phyloP scores from a whole-genome alignment of 2,797 vertebrate genomes.

The Oreochromis grahami region DNA sequence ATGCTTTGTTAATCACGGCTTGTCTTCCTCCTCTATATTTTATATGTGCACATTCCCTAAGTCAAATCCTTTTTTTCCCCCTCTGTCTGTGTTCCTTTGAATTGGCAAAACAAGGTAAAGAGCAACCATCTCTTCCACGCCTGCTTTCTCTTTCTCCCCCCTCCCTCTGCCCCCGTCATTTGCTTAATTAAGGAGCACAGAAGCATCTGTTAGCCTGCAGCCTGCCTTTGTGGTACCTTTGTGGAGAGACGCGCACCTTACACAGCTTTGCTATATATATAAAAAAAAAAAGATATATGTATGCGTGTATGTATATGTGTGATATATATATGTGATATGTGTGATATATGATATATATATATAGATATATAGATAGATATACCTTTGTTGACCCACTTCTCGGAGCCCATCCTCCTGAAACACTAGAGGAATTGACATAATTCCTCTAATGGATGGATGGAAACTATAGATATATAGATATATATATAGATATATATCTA shows the following conservation, averaged over 20 bases:
- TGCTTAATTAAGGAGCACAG: slow-evolving; percentile 67
- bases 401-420: no score
- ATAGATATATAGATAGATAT: background rate
- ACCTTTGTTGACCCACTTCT: no score
- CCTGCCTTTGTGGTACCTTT: slow-evolving; percentile 45
- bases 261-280: slow-evolving; percentile 32
- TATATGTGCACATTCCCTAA: background rate
- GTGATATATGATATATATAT: no score
- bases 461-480: no score
- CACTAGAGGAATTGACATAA: no score
- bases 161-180: slow-evolving; percentile 9
- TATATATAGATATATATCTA: no score
- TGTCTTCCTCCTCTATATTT: background rate
- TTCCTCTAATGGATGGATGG: no score
- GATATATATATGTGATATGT: no score
- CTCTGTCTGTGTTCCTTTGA: background rate
- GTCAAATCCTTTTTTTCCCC: background rate
- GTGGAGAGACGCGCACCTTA: slow-evolving; percentile 28
- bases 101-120: no score
- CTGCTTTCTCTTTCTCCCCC: background rate
- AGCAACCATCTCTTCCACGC: no score
- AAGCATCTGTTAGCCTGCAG: slow-evolving; percentile 71
- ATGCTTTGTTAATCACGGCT: background rate
- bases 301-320: no score
- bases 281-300: no score